phyloP scores from a whole-genome alignment of 2,113 vertebrate species.

The Bungarus multicinctus region DNA sequence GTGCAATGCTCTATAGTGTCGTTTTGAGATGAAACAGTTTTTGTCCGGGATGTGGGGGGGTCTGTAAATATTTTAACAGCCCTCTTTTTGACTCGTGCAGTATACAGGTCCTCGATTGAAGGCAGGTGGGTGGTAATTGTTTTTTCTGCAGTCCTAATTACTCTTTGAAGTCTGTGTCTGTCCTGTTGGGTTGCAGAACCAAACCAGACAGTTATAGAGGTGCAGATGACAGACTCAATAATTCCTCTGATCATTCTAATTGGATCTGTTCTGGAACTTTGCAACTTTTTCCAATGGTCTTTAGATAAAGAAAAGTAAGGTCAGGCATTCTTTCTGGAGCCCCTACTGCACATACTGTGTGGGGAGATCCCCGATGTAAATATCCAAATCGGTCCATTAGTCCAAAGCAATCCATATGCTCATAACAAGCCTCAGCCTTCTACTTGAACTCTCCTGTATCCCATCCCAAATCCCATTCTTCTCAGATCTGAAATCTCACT shows the following conservation, averaged over 20 bases:
- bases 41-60: no score
- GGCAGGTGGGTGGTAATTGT: no score
- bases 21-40: no score
- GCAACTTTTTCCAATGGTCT: background rate
- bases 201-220: no score
- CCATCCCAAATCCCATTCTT: background rate
- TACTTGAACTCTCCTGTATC: background rate
- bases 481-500: background rate
- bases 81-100: no score
- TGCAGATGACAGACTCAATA: no score
- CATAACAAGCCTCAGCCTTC: background rate
- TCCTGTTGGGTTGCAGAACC: no score
- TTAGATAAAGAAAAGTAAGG: background rate
- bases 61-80: no score
- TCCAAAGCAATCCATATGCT: background rate
- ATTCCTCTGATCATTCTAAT: background rate
- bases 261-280: background rate
- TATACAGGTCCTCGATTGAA: no score
- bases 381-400: background rate
- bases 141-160: no score
- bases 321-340: background rate
- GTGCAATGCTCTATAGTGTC: no score
- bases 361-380: background rate
- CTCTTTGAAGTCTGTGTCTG: no score
- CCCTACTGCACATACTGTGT: background rate